These are phyloP conservation scores for Xestia rhomboidea DNA, from an alignment of 2,888 invertebrate species.

Conservation along the genomic window DNA sequence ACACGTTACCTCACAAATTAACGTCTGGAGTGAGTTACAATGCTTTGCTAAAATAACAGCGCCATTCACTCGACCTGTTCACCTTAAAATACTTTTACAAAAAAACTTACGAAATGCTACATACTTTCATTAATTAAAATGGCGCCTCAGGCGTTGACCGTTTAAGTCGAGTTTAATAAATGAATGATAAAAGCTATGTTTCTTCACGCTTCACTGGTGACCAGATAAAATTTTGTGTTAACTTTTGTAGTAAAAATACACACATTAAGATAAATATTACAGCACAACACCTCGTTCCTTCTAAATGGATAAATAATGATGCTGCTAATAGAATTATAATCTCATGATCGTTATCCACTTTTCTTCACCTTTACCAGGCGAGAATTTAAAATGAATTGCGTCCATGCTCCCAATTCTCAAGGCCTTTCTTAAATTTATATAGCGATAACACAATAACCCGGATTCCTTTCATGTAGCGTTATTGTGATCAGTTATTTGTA, in stretches of 20 bases:
- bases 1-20: constrained; percentile 60
- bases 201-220: constrained; percentile 15
- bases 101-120: constrained; percentile 40
- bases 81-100: constrained; percentile 61
- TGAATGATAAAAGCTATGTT: constrained; percentile 14
- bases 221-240: constrained; percentile 4
- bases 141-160: constrained; percentile 31
- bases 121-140: constrained; percentile 57
- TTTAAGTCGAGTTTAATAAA: constrained; percentile 31
- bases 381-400: constrained; percentile 51
- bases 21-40: constrained; percentile 54
- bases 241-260: neutral
- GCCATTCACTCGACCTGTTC: constrained; percentile 50
- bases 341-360: constrained; percentile 32
- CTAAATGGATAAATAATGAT: constrained; percentile 36
- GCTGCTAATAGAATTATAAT: constrained; percentile 45
- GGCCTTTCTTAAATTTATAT: constrained; percentile 56
- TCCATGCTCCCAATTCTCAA: constrained; percentile 53
- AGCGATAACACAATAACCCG: constrained; percentile 56
- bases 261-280: constrained; percentile 1
- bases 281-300: constrained; percentile 12
- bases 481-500: constrained; percentile 65
- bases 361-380: constrained; percentile 27
- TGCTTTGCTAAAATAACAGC: constrained; percentile 57
- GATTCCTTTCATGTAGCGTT: constrained; percentile 63